These are phyloP conservation scores for Thamnaconus septentrionalis DNA, from an alignment of 2,113 vertebrate species.

Conservation along the genomic window DNA sequence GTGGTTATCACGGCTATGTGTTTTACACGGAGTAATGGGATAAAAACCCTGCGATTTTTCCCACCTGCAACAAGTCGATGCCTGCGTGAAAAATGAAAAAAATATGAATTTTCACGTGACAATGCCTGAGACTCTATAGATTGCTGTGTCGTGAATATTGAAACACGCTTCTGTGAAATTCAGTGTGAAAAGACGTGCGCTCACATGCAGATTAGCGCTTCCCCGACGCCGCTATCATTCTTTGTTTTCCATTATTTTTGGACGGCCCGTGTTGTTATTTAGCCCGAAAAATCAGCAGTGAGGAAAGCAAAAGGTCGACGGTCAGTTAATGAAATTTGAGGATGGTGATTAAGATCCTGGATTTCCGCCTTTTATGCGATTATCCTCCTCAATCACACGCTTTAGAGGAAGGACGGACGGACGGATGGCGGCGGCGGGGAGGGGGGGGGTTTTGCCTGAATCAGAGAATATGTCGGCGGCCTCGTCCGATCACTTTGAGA, in stretches of 20 bases:
- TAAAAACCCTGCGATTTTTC: slow-evolving; percentile 19
- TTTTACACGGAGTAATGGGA: slow-evolving; percentile 40
- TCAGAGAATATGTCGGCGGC: background rate
- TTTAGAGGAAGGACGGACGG: background rate
- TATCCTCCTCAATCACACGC: slow-evolving; percentile 25
- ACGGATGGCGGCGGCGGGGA: background rate
- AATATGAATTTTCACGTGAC: too few species aligned
- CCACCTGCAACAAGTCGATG: too few species aligned
- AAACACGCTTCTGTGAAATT: background rate
- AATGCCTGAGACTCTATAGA: too few species aligned
- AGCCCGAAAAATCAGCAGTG: slow-evolving; percentile 3
- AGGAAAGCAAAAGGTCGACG: slow-evolving; percentile 21
- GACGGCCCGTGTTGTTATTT: too few species aligned
- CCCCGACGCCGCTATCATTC: too few species aligned
- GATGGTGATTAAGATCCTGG: slow-evolving; percentile 30
- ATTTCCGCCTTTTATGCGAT: slow-evolving; percentile 49
- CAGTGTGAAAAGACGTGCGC: background rate
- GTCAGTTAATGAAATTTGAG: slow-evolving; percentile 46
- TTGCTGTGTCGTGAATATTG: background rate
- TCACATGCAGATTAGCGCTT: too few species aligned
- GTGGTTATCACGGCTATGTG: slow-evolving; percentile 47
- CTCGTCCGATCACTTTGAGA: too few species aligned
- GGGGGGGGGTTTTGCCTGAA: too few species aligned
- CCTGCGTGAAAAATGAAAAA: too few species aligned
- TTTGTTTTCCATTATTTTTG: too few species aligned